Percentiles rank a stretch among this genome's conserved stretches.
phyloP scores from a whole-genome alignment of 2,797 vertebrate species.

The Xiphophorus birchmanni region DNA sequence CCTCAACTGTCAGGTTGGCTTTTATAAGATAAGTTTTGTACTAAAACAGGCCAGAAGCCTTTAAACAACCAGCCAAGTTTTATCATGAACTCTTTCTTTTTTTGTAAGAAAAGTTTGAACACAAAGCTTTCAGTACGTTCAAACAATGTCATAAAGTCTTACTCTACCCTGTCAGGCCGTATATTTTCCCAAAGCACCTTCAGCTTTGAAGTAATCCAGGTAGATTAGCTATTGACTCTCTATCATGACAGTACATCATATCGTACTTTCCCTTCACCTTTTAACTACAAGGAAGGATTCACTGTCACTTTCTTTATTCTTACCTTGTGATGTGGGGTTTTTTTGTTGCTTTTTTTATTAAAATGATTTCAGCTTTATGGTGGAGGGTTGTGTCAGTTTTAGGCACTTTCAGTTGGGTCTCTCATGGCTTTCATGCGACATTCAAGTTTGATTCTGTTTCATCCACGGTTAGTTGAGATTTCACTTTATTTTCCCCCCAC shows the following conservation, averaged over 20 bases:
- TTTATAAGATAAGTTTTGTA: not conserved
- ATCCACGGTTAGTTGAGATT: slow-evolving; percentile 38
- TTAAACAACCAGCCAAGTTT: slow-evolving; percentile 5
- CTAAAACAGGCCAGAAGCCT: not conserved
- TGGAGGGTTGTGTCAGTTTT: slow-evolving; percentile 19
- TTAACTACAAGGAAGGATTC: slow-evolving; percentile 40
- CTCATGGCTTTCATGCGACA: slow-evolving; percentile 34
- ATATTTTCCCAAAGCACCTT: slow-evolving; percentile 43
- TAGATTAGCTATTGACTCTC: slow-evolving; percentile 68
- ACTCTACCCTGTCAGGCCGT: slow-evolving; percentile 26
- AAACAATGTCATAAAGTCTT: slow-evolving; percentile 23
- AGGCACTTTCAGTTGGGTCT: slow-evolving; percentile 28
- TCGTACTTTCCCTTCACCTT: slow-evolving; percentile 48
- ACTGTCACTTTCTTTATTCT: slow-evolving; percentile 18
- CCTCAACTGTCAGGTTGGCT: slow-evolving; percentile 7
- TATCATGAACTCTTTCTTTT: not conserved
- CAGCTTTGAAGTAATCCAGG: slow-evolving; percentile 61
- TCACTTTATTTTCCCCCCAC: not conserved
- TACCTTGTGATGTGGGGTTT: slow-evolving; percentile 5
- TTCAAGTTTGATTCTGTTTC: slow-evolving; percentile 42
- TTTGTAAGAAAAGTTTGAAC: not conserved
- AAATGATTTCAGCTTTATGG: slow-evolving; percentile 21
- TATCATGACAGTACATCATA: slow-evolving; percentile 61
- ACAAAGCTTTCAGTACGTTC: slow-evolving; percentile 13
- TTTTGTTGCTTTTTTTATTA: slow-evolving; percentile 15